Evolutionary conservation across 2,888 invertebrate genomes (phyloP), one percentile per base, ranked within the genome.

Genomic region (Ischnura elegans): DNA sequence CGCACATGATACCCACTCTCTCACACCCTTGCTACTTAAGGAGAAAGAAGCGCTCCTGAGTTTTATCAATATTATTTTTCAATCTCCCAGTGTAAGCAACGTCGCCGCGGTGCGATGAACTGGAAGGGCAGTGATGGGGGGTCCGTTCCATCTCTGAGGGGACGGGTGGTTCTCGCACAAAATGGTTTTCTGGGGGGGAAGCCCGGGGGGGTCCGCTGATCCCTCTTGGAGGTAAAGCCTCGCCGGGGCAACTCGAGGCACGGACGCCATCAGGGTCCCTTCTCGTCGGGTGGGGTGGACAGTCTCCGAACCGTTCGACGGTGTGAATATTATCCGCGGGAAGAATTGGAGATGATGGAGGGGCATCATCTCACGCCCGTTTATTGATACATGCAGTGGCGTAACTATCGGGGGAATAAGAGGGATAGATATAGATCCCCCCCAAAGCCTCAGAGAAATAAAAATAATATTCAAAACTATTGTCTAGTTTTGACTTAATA

Each of bases 41-140:
- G 76, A 76, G 76, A n/a, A 29, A 13, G 66, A 5, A 13, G 66
- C 66, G 45, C 13, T 3, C 36, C 47, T 5, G 43, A 90, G 61
- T 90, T 90, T 90, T 90, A 90, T 90, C 90, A 90, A 90, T 90
- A 90, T 90, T 90, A 90, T 90, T 90, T 90, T 90, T 90, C 90
- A 90, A 90, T 90, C 90, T 90, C 90, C 90, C 76, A 61, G 90
- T 43, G 90, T 90, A 90, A 90, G 90, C 90, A 90, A 29, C 8
- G 29, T 13, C 8, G 29, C 25, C 16, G 51, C 13, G 51, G 87
- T 19, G 90, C 43, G 90, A 90, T 90, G 42, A 90, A 90, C 36
- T 61, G 76, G 76, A 42, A 36, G 87, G 13, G n/a, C n/a, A 55
- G 36, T 46, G 46, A 13, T 2, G 43, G 45, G 85, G 85, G 1